These are phyloP conservation scores for Drosophila emarginata DNA, from an alignment of 2,888 invertebrate species.

Conservation along the genomic window DNA sequence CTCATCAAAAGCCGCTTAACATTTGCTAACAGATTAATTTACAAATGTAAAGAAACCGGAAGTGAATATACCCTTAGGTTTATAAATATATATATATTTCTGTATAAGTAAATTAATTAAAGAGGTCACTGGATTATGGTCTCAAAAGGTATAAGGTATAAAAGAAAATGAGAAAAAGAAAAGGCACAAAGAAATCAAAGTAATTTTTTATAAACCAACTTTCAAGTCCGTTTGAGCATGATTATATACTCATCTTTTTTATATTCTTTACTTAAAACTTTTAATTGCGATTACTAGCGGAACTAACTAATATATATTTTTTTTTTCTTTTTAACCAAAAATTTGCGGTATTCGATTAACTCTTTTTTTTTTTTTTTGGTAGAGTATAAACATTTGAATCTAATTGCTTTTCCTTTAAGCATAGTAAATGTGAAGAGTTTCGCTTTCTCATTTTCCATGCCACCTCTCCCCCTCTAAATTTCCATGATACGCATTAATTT, in stretches of 20 bases:
- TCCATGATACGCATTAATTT: slow-evolving; percentile 33
- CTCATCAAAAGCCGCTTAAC: slow-evolving; percentile 38
- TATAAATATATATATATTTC: background rate
- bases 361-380: background rate
- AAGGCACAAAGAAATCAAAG: too few species aligned
- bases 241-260: too few species aligned
- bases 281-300: too few species aligned
- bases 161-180: too few species aligned
- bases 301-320: too few species aligned
- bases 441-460: background rate
- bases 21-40: background rate
- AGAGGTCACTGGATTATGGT: too few species aligned
- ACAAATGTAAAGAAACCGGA: background rate
- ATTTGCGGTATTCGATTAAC: background rate
- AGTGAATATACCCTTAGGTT: background rate
- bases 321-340: too few species aligned
- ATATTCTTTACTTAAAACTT: too few species aligned
- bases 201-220: too few species aligned
- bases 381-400: background rate
- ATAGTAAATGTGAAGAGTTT: background rate
- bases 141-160: too few species aligned
- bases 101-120: background rate
- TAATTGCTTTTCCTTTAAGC: slow-evolving; percentile 3
- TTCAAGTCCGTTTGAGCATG: too few species aligned
- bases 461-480: background rate